A percentile compares a stretch with the other conserved stretches of the same genome.
phyloP scores from a whole-genome alignment of 2,113 vertebrate species.

The Seriola quinqueradiata region DNA sequence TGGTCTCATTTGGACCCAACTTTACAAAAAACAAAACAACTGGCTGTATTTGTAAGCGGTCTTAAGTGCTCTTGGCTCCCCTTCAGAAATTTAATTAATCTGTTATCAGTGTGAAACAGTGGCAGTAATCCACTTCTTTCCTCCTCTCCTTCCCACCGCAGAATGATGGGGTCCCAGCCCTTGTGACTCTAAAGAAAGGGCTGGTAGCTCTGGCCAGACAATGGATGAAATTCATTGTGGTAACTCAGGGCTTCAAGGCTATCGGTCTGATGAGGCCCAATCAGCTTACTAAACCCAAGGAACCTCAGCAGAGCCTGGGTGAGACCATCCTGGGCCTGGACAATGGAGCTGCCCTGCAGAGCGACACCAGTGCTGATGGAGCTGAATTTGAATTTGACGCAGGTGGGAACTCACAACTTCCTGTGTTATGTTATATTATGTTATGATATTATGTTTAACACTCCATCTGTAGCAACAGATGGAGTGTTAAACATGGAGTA shows the following conservation, averaged over 20 bases:
- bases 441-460: constrained; percentile 8
- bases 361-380: constrained; percentile 97
- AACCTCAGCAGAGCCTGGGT: constrained; percentile 71
- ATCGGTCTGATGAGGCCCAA: constrained; percentile 92
- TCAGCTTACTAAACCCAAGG: constrained; percentile 88
- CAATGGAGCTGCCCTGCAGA: constrained; percentile 91
- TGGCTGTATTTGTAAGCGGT: constrained; percentile 12
- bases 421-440: not conserved
- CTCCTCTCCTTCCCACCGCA: constrained; percentile 60
- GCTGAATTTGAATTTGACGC: constrained; percentile 98
- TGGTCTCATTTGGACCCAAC: not conserved
- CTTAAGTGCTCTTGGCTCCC: not conserved
- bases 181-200: constrained; percentile 98
- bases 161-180: constrained; percentile 96
- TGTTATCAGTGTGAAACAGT: not conserved
- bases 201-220: constrained; percentile 96
- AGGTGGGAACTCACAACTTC: constrained; percentile 83
- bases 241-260: constrained; percentile 96
- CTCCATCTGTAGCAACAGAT: constrained; percentile 47
- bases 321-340: constrained; percentile 89
- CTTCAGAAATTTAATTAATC: constrained; percentile 16
- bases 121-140: constrained; percentile 9
- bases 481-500: not conserved
- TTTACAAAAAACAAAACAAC: not conserved
- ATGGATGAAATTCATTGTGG: constrained; percentile 99